Evolutionary conservation across 2,888 invertebrate species (phyloP), one percentile per base, ranked within the genome.

Genomic region (Catonia carolina): DNA sequence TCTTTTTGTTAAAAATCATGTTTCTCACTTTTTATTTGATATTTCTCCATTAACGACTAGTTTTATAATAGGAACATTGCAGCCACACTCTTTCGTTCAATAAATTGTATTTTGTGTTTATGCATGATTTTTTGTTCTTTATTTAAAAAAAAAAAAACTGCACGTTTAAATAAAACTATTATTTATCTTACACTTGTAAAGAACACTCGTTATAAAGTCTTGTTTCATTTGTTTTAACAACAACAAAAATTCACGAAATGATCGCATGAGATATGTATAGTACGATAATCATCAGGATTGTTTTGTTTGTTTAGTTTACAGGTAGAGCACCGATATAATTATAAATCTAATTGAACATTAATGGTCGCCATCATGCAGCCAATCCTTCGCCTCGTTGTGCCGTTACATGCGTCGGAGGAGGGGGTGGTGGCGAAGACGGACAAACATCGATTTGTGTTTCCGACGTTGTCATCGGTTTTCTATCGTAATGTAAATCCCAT

Each of bases 371-470:
- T 78, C 78, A 86, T 72, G 85, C 85, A 67, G 86, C 85, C 69
- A 86, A 77, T 45, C 86, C 85, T 70, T 86, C 86, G 58, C 85
- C 84, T 68, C 83, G 66, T 1, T 73, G 77, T 51, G 81, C 77
- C n/a, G 39, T 50, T 18, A 45, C 52, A 71, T 77, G 33, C 79
- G 77, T 18, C 81, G 76, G 53, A 81, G 77, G n/a, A 36, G 53
- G 35, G 22, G 58, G 71, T 77, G 77, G 8, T 69, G 74, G 61
- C 64, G 75, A 70, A 63, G 76, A 70, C 61, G 74, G 68, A 14
- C 62, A 54, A 54, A 45, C 36, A 56, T 53, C 58, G 61, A 62
- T 27, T 58, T 53, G 67, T 17, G 45, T 65, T 58, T 67, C 63
- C 76, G 75, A 14, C 76, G 75, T 18, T 75, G 76, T 62, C 35